Conservation (phyloP, 2,113 vertebrate genomes). For the Paedocypris sp. region DNA sequence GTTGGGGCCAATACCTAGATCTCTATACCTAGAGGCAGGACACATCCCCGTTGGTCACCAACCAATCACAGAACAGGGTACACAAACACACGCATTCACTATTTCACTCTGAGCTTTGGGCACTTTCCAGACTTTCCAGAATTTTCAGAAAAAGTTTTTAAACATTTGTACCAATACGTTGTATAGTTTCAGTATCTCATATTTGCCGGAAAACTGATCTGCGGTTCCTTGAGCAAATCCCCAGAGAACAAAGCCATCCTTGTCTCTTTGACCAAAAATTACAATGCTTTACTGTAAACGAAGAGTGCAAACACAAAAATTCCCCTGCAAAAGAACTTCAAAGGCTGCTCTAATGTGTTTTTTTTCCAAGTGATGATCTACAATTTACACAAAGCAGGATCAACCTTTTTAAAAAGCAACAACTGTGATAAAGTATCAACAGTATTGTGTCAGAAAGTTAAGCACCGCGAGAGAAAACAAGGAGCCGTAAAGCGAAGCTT, state of each 20-base stretch:
- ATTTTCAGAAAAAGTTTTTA: too few relatives aligned
- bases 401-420: not conserved
- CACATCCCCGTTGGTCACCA: too few relatives aligned
- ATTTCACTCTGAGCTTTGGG: too few relatives aligned
- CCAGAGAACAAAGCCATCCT: not conserved
- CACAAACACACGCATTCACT: too few relatives aligned
- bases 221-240: too few relatives aligned
- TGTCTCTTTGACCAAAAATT: not conserved
- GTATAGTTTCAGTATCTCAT: too few relatives aligned
- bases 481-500: not conserved
- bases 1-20: too few relatives aligned
- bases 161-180: too few relatives aligned
- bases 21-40: too few relatives aligned
- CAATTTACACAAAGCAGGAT: not conserved
- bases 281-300: not conserved
- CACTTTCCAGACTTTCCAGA: too few relatives aligned
- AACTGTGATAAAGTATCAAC: slow-evolving; percentile 3
- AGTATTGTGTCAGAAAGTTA: slow-evolving; percentile 9
- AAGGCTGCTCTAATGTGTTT: not conserved
- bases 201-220: too few relatives aligned
- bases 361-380: not conserved
- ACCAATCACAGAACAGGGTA: too few relatives aligned
- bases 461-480: slow-evolving; percentile 17
- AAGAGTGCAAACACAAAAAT: not conserved
- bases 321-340: not conserved